Evolutionary conservation across 2,888 invertebrate species (phyloP).

Genomic region (Ptychoptera albimana): DNA sequence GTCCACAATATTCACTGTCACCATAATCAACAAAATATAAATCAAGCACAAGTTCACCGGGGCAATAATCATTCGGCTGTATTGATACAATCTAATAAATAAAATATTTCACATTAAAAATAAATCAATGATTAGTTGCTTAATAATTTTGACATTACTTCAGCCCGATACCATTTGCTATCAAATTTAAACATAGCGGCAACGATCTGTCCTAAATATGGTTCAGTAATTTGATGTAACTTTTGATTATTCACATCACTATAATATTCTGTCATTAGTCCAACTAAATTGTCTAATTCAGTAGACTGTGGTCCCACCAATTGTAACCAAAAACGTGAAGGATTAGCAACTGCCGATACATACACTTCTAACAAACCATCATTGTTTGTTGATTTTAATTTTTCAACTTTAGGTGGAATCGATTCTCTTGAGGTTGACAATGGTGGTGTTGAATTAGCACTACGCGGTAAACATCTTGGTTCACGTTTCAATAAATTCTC

Average conservation of each 20-base stretch:
- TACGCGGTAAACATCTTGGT: constrained; percentile 32
- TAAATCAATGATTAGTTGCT: too few species aligned
- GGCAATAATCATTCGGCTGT: constrained; percentile 42
- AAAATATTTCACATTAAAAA: constrained; percentile 7
- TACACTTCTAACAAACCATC: constrained; percentile 65
- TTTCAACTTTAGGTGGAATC: constrained; percentile 21
- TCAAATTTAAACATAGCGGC: constrained; percentile 72
- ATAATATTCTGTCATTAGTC: constrained; percentile 73
- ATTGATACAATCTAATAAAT: constrained; percentile 44
- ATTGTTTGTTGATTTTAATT: constrained; percentile 15
- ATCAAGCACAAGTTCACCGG: constrained; percentile 43
- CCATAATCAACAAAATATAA: constrained; percentile 82
- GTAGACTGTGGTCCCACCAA: constrained; percentile 56
- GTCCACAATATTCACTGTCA: constrained; percentile 53
- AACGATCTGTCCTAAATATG: constrained; percentile 60
- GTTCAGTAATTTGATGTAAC: constrained; percentile 39
- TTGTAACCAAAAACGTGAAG: constrained; percentile 76
- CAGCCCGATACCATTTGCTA: constrained; percentile 60
- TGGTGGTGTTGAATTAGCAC: constrained; percentile 28
- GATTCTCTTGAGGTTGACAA: constrained; percentile 18
- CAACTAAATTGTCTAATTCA: constrained; percentile 62
- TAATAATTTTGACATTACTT: constrained; percentile 2
- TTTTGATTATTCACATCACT: constrained; percentile 43
- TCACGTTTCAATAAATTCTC: constrained; percentile 32
- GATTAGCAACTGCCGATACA: constrained; percentile 70